Evolutionary conservation across 2,113 vertebrate genomes (phyloP).

Genomic region (Pardalotus punctatus): DNA sequence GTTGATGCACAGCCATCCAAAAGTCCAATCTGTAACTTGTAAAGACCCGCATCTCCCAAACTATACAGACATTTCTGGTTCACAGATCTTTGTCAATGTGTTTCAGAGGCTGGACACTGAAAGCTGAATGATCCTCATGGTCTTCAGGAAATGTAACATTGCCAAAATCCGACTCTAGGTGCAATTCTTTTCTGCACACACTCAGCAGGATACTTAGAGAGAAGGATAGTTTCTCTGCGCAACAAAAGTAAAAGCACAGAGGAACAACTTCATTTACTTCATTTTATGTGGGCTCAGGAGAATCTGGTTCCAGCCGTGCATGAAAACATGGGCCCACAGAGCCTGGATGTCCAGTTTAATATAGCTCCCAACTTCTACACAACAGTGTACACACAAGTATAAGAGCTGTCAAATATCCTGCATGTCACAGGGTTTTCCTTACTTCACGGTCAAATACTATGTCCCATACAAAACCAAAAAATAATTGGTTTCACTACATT

Average conservation of each 20-base stretch:
- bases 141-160: not conserved
- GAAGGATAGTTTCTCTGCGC: not conserved
- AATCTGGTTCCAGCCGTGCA: not conserved
- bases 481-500: not conserved
- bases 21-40: not conserved
- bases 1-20: not conserved
- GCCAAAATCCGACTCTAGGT: not conserved
- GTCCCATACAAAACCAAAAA: not conserved
- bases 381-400: not conserved
- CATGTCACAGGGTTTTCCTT: not conserved
- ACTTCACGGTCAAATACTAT: not conserved
- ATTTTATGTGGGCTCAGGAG: rapidly evolving
- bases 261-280: not conserved
- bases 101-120: not conserved
- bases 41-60: not conserved
- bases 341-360: not conserved
- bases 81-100: not conserved
- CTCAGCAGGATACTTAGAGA: not conserved
- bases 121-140: not conserved
- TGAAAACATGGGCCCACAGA: not conserved
- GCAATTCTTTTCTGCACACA: not conserved
- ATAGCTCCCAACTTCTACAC: not conserved
- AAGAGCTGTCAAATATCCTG: not conserved
- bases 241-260: not conserved
- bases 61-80: not conserved